Evolutionary conservation across 2,797 vertebrate genomes (phyloP).

Genomic region (Tadarida brasiliensis): DNA sequence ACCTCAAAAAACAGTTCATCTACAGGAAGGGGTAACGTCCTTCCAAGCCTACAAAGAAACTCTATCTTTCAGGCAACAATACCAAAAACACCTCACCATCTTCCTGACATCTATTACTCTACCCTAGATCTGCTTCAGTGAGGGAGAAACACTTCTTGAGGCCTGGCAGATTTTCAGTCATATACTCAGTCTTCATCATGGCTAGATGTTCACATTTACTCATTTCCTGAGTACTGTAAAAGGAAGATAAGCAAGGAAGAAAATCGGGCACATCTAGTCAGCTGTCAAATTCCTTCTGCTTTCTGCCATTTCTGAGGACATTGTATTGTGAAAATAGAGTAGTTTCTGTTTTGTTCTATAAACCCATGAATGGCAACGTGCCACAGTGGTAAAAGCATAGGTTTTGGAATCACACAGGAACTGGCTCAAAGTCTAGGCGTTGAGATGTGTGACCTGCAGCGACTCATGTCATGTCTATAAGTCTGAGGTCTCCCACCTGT

Average conservation of each 20-base stretch:
- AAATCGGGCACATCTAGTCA: neutral
- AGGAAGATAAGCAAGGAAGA: neutral
- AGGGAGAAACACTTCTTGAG: neutral
- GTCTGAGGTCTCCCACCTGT: neutral
- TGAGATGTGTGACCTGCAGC: neutral
- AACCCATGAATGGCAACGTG: neutral
- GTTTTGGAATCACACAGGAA: neutral
- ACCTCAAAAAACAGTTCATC: neutral
- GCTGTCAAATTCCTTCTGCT: neutral
- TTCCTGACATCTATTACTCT: neutral
- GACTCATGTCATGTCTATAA: neutral
- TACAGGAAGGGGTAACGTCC: neutral
- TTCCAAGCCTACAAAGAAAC: neutral
- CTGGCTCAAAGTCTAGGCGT: neutral
- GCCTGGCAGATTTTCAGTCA: neutral
- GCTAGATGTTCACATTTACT: neutral
- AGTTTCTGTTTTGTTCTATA: neutral
- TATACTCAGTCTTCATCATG: neutral
- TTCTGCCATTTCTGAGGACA: neutral
- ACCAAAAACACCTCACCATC: neutral
- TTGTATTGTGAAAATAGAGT: neutral
- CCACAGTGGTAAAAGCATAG: neutral
- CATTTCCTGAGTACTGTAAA: neutral
- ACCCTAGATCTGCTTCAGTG: neutral
- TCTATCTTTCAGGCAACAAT: neutral